Evolutionary conservation across 2,888 invertebrate genomes (phyloP).

Genomic region (Blera fallax): DNA sequence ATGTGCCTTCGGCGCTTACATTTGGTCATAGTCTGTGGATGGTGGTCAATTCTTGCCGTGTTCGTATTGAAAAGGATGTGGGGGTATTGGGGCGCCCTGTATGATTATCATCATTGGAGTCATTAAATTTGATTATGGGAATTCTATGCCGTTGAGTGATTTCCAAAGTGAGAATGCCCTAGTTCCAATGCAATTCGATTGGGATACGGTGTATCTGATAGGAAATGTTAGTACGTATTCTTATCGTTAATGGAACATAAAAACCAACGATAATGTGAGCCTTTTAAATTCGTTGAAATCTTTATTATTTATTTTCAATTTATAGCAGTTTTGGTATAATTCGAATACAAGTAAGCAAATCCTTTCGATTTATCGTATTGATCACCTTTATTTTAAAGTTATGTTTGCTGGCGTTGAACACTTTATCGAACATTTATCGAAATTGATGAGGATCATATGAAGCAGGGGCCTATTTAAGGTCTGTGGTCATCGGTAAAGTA

Average conservation of each 20-base stretch:
- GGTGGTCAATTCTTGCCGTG: background rate
- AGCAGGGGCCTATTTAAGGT: too few relatives aligned
- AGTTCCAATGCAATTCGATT: background rate
- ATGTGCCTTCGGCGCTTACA: background rate
- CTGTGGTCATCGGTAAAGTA: too few relatives aligned
- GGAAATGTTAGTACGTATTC: background rate
- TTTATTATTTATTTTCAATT: background rate
- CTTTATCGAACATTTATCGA: too few relatives aligned
- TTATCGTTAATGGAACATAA: background rate
- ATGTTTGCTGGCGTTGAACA: too few relatives aligned
- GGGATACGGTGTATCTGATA: background rate
- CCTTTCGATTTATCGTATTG: background rate
- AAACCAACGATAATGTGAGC: background rate
- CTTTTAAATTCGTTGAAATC: background rate
- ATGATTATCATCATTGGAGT: constrained; percentile 44
- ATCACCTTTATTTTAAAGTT: too few relatives aligned
- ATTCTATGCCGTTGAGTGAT: background rate
- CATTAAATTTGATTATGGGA: constrained; percentile 49
- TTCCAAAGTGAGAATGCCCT: background rate
- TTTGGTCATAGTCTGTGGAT: background rate
- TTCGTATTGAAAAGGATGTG: background rate
- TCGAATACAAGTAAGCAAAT: background rate
- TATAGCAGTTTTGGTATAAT: background rate
- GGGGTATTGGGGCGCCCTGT: background rate
- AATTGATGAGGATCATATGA: too few relatives aligned